Conservation (phyloP, 2,888 invertebrate genomes). For the Tipula lateralis region DNA sequence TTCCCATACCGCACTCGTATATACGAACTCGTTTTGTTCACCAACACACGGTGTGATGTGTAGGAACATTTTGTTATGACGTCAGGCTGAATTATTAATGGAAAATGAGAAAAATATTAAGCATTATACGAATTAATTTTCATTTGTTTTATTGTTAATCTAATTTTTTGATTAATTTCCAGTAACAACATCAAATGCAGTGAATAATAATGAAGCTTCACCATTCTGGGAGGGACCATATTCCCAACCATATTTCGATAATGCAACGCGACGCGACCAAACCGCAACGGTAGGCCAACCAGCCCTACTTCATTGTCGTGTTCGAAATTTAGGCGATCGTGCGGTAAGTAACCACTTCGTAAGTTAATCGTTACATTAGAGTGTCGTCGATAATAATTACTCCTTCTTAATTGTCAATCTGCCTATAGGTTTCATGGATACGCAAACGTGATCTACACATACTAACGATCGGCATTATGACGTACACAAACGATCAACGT, state of each 20-base stretch:
- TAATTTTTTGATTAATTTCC: neutral
- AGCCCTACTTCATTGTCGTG: conserved; percentile 78
- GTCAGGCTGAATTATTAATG: neutral
- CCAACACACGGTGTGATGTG: neutral
- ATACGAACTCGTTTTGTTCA: neutral
- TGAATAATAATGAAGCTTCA: conserved; percentile 28
- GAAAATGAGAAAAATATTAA: neutral
- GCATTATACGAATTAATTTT: neutral
- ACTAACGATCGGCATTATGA: conserved; percentile 65
- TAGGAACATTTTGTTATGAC: neutral
- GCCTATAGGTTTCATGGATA: conserved; percentile 75
- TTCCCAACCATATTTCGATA: conserved; percentile 85
- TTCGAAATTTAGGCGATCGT: conserved; percentile 80
- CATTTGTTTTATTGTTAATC: neutral
- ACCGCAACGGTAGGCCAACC: conserved; percentile 84
- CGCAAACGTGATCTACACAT: conserved; percentile 77
- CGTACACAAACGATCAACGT: conserved; percentile 69
- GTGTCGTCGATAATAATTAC: neutral
- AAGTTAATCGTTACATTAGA: too few species aligned
- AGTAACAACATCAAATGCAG: conserved; percentile 24
- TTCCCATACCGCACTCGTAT: neutral
- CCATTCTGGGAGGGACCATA: conserved; percentile 56
- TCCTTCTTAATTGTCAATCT: conserved; percentile 33
- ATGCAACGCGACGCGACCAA: conserved; percentile 75
- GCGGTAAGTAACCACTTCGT: conserved; percentile 70